Evolutionary conservation across 2,797 vertebrate genomes (phyloP), one percentile per base, ranked within the genome.

Genomic region (Tenualosa thibaudeaui): DNA sequence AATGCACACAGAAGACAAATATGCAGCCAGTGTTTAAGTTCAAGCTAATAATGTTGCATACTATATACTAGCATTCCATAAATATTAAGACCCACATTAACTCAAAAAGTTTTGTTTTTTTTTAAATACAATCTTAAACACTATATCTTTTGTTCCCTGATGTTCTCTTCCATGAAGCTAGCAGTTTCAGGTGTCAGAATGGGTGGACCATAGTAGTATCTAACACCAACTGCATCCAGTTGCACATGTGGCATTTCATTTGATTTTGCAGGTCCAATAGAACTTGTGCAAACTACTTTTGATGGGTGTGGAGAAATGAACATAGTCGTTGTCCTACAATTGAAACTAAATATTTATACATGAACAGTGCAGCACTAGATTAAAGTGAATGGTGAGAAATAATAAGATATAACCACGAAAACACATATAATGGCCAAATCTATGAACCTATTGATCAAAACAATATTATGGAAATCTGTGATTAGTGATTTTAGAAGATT

Each of bases 91-190:
- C 89, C 86, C 90, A 89, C 90, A 92, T 85, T 85, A 90, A 90
- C 40, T 54, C 83, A 89, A 90, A 90, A 87, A 88, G 88, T 89
- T 68, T 85, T 84, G 60, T 88, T 85, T 89, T 87, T 91, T 91
- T 91, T 92, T 92, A 92, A 92, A 91, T 95, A 95, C 94, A 95
- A 94, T 94, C 92, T 93, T 92, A 86, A 90, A 93, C 91, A 93
- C 89, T 88, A 89, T 82, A 88, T 86, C 87, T 92, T 86, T 68
- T 26, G 82, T 68, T 56, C 54, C 54, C 68, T 81, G 26, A 40
- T 71, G 31, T 71, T 71, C 68, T 26, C 82, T 84, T 53, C 43
- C 24, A 68, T 46, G 60, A 83, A 85, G 83, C 53, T 43, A 86
- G 60, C 83, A 22, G 82, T 49, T 62, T 46, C 40, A 17, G 65